Percentiles rank a stretch among this genome's conserved stretches.
Conservation (phyloP, 2,888 invertebrate genomes). For the Myopa tessellatipennis region DNA sequence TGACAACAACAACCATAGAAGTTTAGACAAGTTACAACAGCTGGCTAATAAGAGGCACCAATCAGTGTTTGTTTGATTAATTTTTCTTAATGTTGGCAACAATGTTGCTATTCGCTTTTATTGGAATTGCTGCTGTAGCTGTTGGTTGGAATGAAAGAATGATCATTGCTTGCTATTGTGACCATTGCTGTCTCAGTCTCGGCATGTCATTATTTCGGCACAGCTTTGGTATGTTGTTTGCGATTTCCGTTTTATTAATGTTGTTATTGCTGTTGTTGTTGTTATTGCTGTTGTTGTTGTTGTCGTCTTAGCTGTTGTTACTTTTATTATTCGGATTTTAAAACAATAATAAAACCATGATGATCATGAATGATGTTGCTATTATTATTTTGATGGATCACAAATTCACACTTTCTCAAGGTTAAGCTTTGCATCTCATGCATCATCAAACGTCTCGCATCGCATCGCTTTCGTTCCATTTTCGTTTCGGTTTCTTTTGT, state of each 20-base stretch:
- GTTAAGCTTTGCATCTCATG: not conserved
- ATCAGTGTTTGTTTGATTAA: not conserved
- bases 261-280: not conserved
- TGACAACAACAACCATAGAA: slow-evolving; percentile 7
- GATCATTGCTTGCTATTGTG: not conserved
- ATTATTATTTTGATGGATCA: not conserved
- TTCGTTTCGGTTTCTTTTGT: not conserved
- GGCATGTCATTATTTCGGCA: not conserved
- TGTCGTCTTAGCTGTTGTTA: not conserved
- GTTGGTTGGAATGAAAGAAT: too few species aligned
- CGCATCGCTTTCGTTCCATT: not conserved
- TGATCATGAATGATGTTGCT: not conserved
- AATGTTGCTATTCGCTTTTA: not conserved
- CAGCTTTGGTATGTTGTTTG: slow-evolving; percentile 1
- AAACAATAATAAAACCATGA: not conserved
- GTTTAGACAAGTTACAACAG: too few species aligned
- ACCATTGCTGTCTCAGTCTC: not conserved
- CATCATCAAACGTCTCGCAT: not conserved
- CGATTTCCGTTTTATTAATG: slow-evolving; percentile 8
- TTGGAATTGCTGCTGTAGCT: not conserved
- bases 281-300: not conserved
- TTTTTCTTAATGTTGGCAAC: not conserved
- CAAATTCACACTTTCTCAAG: not conserved
- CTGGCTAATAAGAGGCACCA: not conserved
- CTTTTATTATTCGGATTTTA: not conserved